Conservation (phyloP, 64 coral and sea anemone genomes). For the Orbicella faveolata region DNA sequence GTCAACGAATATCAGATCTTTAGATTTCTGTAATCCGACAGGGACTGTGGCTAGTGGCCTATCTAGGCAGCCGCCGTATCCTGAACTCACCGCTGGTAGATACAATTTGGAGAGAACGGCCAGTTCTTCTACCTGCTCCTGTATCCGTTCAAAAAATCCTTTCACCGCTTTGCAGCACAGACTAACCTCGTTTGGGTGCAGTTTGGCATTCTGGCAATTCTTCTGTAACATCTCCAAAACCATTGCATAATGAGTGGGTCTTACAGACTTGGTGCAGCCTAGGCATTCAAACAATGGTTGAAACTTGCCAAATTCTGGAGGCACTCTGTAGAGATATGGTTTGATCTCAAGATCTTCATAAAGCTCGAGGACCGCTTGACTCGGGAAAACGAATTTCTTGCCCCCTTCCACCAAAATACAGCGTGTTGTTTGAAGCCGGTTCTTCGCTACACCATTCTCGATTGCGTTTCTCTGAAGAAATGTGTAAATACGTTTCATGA, state of each 20-base stretch:
- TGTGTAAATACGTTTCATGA: slow-evolving; percentile 35
- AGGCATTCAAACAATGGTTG: slow-evolving; percentile 32
- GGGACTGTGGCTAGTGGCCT: neutral
- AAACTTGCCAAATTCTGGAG: slow-evolving; percentile 18
- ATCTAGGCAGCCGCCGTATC: neutral
- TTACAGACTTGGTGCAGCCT: slow-evolving; percentile 15
- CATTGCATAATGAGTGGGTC: slow-evolving; percentile 27
- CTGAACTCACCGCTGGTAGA: neutral
- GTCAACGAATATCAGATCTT: slow-evolving; percentile 45
- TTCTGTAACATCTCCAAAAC: slow-evolving; percentile 37
- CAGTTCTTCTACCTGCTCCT: neutral
- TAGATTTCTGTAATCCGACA: slow-evolving; percentile 14
- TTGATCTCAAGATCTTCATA: slow-evolving; percentile 38
- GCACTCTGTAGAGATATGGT: slow-evolving; percentile 61
- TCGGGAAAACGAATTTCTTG: slow-evolving; percentile 5
- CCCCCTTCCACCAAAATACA: slow-evolving; percentile 45
- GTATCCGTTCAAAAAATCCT: slow-evolving; percentile 26
- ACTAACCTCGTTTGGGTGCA: slow-evolving; percentile 24
- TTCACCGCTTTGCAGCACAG: slow-evolving; percentile 20
- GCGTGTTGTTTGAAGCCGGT: neutral
- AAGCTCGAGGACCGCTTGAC: slow-evolving; percentile 36
- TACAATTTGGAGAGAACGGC: neutral
- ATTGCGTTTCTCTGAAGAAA: slow-evolving; percentile 27
- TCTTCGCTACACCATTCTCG: neutral
- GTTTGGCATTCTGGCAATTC: neutral